phyloP scores from a whole-genome alignment of 2,888 invertebrate species.

The Erannis defoliaria region DNA sequence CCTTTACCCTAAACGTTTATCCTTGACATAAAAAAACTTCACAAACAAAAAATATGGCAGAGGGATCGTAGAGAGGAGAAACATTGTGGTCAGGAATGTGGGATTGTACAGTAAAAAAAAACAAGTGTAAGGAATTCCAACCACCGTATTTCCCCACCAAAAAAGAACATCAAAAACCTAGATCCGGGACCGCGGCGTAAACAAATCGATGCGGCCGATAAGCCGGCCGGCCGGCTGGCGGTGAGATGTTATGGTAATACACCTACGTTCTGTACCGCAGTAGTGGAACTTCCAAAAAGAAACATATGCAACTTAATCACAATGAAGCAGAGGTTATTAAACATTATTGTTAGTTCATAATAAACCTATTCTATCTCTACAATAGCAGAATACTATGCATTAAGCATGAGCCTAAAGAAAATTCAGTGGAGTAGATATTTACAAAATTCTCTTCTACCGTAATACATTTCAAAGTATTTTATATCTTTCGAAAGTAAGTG shows the following conservation, averaged over 20 bases:
- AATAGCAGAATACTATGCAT: no score
- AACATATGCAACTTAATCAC: no score
- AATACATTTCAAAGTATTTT: no score
- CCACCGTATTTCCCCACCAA: conserved; percentile 37
- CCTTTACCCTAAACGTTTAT: conserved; percentile 16
- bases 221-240: conserved; percentile 41
- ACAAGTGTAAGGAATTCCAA: conserved; percentile 30
- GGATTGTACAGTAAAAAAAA: conserved; percentile 27
- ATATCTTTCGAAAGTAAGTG: no score
- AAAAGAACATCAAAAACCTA: conserved; percentile 55
- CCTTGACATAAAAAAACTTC: conserved; percentile 12
- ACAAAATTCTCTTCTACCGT: no score
- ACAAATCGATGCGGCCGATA: conserved; percentile 59
- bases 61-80: conserved; percentile 25
- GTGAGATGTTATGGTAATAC: conserved; percentile 54
- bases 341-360: no score
- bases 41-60: conserved; percentile 1
- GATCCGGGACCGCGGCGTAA: conserved; percentile 60
- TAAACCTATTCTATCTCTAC: no score
- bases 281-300: conserved; percentile 8
- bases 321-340: no score
- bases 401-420: no score
- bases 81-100: conserved; percentile 33
- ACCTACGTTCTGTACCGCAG: conserved; percentile 39
- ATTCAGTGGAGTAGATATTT: no score